Base-by-base conservation (phyloP, 2,113 vertebrate species). In the Phainopepla nitens region DNA sequence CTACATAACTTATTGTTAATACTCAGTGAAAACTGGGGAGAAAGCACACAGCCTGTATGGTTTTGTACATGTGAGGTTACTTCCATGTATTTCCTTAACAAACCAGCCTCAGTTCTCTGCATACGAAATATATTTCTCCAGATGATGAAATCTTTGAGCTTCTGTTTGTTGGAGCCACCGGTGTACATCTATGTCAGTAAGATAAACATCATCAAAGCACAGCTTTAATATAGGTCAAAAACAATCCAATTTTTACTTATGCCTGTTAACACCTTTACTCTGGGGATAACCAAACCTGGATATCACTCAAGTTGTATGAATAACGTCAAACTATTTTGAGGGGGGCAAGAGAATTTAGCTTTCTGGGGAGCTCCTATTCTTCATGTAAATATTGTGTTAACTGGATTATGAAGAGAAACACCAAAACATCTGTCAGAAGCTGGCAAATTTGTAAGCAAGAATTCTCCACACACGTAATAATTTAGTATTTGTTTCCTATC, bases 221-320 rank as follows among this genome's bases (percentile, higher is more conserved):
- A 82, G 39, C 11, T 22, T 85, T 56, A 56, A 23, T 35, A 25
- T 6, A 13, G 24, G 16, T 44, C 25, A n/a, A 22, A 17, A 85
- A 19, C 28, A 53, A 51, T 11, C 21, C 24, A n/a, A 3, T 62
- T 90, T 36, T 71, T 28, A n/a, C 35, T n/a, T 15, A 19, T 1
- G 1, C 1, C n/a, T 53, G 3, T 41, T 70, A 82, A 15, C 20
- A 57, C 25, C 23, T 57, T 36, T 80, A 11, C 19, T 62, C 31
- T 29, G 31, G 7, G 15, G 11, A 18, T 33, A 47, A 42, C 14
- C 0, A 1, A 81, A 29, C 17, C 13, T 0, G 0, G 18, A 6
- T 23, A 20, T 54, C 8, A 23, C 44, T 81, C 36, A 19, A 15
- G 2, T 0, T 56, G 4, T n/a, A 11, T 49, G 47, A 79, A 53